phyloP scores from a whole-genome alignment of 2,888 invertebrate species.

The Leptopterna dolabrata region DNA sequence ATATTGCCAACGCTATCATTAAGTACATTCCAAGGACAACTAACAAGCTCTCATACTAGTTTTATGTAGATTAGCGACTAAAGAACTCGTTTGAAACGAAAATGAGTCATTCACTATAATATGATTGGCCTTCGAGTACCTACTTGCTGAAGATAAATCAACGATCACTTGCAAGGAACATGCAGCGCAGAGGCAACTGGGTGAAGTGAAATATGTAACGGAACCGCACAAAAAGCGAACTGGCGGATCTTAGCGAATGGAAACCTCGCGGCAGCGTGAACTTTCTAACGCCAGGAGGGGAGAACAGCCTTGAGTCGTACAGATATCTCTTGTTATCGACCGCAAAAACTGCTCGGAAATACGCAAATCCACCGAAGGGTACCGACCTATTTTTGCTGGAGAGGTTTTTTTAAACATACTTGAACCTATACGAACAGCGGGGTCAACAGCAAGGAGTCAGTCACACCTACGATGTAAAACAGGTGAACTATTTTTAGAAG shows the following conservation, averaged over 20 bases:
- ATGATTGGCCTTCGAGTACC: too few species aligned
- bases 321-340: neutral
- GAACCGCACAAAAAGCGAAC: neutral
- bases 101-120: too few species aligned
- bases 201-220: neutral
- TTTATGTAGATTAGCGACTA: too few species aligned
- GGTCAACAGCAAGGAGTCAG: neutral
- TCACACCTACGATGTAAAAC: neutral
- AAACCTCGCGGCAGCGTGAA: neutral
- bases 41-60: too few species aligned
- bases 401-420: neutral
- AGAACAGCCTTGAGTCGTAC: neutral
- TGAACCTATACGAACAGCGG: neutral
- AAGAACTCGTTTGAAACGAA: too few species aligned
- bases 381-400: neutral
- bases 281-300: neutral
- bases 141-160: too few species aligned
- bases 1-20: too few species aligned
- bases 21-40: too few species aligned
- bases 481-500: neutral
- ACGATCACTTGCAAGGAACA: neutral
- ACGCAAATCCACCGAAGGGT: neutral
- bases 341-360: neutral
- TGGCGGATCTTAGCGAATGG: neutral
- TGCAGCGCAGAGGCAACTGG: neutral